These are phyloP conservation scores for Mobula birostris DNA, from an alignment of 2,113 vertebrate genomes.

Conservation along the genomic window DNA sequence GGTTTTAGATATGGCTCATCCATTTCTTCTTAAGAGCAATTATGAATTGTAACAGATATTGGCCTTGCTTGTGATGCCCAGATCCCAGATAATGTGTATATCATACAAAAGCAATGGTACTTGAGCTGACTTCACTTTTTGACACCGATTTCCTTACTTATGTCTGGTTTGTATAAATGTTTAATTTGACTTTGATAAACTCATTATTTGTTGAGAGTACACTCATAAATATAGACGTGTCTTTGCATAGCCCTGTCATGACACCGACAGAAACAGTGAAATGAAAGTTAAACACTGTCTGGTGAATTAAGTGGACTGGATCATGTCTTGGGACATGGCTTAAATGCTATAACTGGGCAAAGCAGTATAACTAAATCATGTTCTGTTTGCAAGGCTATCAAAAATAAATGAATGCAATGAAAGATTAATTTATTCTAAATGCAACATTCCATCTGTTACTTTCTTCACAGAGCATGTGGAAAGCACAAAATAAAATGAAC, in stretches of 20 bases:
- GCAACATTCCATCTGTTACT: not conserved
- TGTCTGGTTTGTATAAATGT: not conserved
- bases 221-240: not conserved
- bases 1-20: too few species aligned
- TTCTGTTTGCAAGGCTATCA: not conserved
- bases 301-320: not conserved
- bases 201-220: not conserved
- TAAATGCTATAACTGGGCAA: not conserved
- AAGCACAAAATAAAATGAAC: not conserved
- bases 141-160: not conserved
- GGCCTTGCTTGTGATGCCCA: too few species aligned
- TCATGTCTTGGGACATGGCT: not conserved
- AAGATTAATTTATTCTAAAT: not conserved
- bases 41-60: too few species aligned
- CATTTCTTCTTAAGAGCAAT: too few species aligned
- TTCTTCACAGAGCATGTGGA: not conserved
- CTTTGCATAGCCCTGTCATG: not conserved
- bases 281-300: not conserved
- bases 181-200: not conserved
- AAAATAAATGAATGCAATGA: conserved; percentile 14
- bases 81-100: too few species aligned
- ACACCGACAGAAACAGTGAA: not conserved
- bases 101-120: not conserved
- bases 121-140: not conserved
- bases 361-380: conserved; percentile 11